phyloP scores from a whole-genome alignment of 2,797 vertebrate species.

The Sebastes ruberrimus region DNA sequence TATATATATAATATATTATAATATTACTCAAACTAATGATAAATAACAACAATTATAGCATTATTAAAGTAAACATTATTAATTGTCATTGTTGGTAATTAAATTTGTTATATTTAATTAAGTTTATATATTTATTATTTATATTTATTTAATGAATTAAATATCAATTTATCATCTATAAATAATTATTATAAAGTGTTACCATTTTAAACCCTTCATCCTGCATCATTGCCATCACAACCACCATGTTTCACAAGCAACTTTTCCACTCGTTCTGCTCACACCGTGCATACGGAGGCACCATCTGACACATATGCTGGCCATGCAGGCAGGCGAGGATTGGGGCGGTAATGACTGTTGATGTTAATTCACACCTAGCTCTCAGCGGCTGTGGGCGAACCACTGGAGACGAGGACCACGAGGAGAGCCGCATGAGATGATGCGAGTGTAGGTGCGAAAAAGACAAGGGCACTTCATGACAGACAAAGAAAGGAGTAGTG shows the following conservation, averaged over 20 bases:
- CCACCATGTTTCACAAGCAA: not conserved
- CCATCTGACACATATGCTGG: constrained; percentile 46
- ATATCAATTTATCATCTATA: no score
- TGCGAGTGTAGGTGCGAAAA: constrained; percentile 20
- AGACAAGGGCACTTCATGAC: not conserved
- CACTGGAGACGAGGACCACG: not conserved
- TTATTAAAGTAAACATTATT: no score
- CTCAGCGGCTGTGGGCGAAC: constrained; percentile 35
- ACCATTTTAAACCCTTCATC: not conserved
- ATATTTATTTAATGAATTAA: no score
- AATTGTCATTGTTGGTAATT: no score
- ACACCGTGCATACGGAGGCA: constrained; percentile 17
- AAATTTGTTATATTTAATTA: fast-evolving
- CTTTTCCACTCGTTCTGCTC: not conserved
- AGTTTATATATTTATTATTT: no score
- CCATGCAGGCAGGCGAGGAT: constrained; percentile 3
- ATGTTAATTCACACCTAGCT: constrained; percentile 42
- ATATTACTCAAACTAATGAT: no score
- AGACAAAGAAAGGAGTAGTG: not conserved
- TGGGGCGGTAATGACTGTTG: constrained; percentile 18
- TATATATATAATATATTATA: no score
- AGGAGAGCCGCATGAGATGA: not conserved
- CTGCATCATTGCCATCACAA: not conserved
- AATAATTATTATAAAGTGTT: no score
- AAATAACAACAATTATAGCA: no score